Percentiles rank a stretch among this genome's conserved stretches.
These are phyloP conservation scores for Hipparchia semele DNA, from an alignment of 2,888 invertebrate species.

Conservation along the genomic window DNA sequence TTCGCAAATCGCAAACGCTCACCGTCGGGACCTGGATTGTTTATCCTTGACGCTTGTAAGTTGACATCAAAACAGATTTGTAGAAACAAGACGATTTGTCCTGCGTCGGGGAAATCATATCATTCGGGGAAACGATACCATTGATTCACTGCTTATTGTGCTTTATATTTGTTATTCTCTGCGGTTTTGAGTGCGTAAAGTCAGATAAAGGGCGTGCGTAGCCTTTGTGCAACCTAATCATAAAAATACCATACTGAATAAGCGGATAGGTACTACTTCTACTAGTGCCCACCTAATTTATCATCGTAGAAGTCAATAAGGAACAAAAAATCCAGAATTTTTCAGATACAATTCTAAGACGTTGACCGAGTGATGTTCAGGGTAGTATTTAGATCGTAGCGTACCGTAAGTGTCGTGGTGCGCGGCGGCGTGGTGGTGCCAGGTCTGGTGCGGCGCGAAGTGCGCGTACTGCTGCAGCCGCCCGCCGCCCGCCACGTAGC, in stretches of 20 bases:
- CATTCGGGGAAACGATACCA: slow-evolving; percentile 52
- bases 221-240: slow-evolving; percentile 46
- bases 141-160: slow-evolving; percentile 49
- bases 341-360: too few species aligned
- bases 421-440: slow-evolving; percentile 67
- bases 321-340: too few species aligned
- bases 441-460: slow-evolving; percentile 76
- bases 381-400: slow-evolving; percentile 22
- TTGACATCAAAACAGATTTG: slow-evolving; percentile 40
- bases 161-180: slow-evolving; percentile 21
- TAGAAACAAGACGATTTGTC: slow-evolving; percentile 44
- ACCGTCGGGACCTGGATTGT: not conserved
- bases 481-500: slow-evolving; percentile 65
- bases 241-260: not conserved
- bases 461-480: slow-evolving; percentile 77
- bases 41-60: not conserved
- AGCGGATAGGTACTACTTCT: not conserved
- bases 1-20: not conserved
- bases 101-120: slow-evolving; percentile 50
- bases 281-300: too few species aligned
- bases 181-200: slow-evolving; percentile 1
- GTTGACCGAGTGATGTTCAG: too few species aligned
- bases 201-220: slow-evolving; percentile 61
- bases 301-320: too few species aligned
- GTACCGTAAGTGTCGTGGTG: slow-evolving; percentile 73